Conservation (phyloP, 2,888 invertebrate species). For the Chaetoderma sp. region DNA sequence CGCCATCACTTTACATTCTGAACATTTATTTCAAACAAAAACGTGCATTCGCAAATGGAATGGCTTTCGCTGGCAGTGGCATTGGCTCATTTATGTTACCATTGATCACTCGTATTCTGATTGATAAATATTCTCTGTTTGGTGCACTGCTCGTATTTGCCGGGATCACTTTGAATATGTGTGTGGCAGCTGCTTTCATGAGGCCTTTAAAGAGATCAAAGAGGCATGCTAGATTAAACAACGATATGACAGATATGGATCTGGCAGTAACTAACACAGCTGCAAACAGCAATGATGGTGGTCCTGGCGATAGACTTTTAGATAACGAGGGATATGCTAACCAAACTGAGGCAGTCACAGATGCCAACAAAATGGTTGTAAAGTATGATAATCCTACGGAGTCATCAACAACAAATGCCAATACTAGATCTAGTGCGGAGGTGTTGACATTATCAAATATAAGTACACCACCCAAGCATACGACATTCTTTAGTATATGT, state of each 20-base stretch:
- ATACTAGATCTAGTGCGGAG: too few species aligned
- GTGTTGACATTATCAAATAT: too few species aligned
- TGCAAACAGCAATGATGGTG: too few species aligned
- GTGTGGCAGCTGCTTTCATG: constrained; percentile 29
- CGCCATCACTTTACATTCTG: constrained; percentile 47
- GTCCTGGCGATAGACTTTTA: too few species aligned
- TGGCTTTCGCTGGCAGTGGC: constrained; percentile 47
- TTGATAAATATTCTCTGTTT: constrained; percentile 23
- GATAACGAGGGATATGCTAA: too few species aligned
- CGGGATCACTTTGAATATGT: constrained; percentile 29
- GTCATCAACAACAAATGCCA: too few species aligned
- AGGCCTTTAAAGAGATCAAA: constrained; percentile 23
- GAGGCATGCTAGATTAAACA: not conserved
- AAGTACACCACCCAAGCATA: too few species aligned
- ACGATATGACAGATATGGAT: not conserved
- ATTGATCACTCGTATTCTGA: constrained; percentile 27
- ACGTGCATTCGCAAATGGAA: constrained; percentile 48
- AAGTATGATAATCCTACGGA: too few species aligned
- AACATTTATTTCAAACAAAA: constrained; percentile 46
- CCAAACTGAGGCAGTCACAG: too few species aligned
- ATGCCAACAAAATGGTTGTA: too few species aligned
- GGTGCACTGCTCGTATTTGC: constrained; percentile 29
- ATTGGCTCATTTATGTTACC: constrained; percentile 44
- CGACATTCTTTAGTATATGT: too few species aligned
- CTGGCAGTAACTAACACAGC: too few species aligned